A percentile compares a stretch with the other conserved stretches of the same genome.
Evolutionary conservation across 2,113 vertebrate genomes (phyloP).

Genomic region (Capra hircus): DNA sequence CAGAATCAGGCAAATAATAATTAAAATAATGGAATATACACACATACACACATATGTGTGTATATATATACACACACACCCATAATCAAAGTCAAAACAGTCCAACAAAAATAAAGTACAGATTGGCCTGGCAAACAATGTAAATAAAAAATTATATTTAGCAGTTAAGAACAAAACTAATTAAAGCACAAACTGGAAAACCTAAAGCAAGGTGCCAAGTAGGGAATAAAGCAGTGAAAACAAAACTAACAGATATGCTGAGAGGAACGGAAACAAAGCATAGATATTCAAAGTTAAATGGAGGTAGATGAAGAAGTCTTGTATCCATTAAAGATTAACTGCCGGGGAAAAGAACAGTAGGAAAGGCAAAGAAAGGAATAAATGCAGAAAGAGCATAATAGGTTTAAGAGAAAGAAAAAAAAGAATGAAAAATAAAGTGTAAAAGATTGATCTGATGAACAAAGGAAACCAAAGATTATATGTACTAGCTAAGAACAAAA

Average conservation of each 20-base stretch:
- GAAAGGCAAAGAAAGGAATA: background rate
- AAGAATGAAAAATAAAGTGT: background rate
- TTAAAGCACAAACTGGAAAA: background rate
- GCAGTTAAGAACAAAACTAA: background rate
- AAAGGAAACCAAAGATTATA: background rate
- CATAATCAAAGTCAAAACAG: background rate
- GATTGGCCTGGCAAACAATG: background rate
- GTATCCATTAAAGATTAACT: background rate
- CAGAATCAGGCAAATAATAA: background rate
- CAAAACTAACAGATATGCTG: background rate
- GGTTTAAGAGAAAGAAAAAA: background rate
- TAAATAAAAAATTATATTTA: background rate
- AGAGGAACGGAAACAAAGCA: background rate
- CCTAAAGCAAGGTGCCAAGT: background rate
- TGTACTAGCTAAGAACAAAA: background rate
- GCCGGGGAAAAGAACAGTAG: fast-evolving
- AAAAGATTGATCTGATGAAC: background rate
- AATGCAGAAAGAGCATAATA: background rate
- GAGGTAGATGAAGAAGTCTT: background rate
- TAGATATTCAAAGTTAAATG: background rate
- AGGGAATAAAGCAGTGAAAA: background rate
- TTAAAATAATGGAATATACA: background rate
- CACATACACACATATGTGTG: background rate
- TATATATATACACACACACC: fast-evolving
- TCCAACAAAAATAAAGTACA: background rate